phyloP scores from a whole-genome alignment of 2,113 vertebrate genomes.

The Ptychochromis oligacanthus region DNA sequence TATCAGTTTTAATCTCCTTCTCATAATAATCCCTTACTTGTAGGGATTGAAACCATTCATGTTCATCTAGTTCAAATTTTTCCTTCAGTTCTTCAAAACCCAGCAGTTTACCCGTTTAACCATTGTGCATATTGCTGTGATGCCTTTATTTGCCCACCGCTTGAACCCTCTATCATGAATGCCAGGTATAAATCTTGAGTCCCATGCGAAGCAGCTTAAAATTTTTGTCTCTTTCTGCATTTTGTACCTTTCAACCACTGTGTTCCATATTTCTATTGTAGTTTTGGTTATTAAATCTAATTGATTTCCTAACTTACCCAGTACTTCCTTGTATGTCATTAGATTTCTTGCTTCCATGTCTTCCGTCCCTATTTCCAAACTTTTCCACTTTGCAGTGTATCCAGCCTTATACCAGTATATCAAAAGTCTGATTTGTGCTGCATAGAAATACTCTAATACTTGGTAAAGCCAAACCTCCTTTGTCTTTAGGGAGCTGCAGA shows the following conservation, averaged over 20 bases:
- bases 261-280: too few species aligned
- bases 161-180: not conserved
- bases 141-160: not conserved
- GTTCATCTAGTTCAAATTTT: not conserved
- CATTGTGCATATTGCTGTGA: not conserved
- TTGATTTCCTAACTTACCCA: not conserved
- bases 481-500: not conserved
- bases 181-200: not conserved
- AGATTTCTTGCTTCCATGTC: not conserved
- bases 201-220: not conserved
- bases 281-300: not conserved
- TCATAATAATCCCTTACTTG: not conserved
- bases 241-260: too few species aligned
- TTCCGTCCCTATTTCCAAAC: not conserved
- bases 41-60: not conserved
- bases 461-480: not conserved
- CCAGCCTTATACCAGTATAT: not conserved
- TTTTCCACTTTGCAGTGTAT: not conserved
- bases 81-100: fast-evolving
- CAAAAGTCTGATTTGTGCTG: not conserved
- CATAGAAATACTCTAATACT: not conserved
- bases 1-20: not conserved
- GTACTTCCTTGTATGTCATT: not conserved
- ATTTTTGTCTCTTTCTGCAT: not conserved
- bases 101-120: not conserved